phyloP scores from a whole-genome alignment of 2,888 invertebrate genomes.

The Bibio marci region DNA sequence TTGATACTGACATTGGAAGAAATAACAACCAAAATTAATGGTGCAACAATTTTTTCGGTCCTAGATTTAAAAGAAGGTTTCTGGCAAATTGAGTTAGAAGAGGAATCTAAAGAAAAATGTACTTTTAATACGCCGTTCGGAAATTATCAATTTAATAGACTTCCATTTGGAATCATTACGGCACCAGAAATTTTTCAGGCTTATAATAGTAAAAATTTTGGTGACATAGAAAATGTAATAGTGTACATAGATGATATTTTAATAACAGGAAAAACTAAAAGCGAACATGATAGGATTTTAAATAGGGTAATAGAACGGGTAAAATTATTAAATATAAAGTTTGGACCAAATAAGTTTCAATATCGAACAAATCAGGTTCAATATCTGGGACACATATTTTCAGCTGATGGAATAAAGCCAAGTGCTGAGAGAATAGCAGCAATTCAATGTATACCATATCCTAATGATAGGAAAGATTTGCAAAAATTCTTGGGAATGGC shows the following conservation, averaged over 20 bases:
- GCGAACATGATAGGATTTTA: conserved; percentile 10
- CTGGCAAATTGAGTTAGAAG: conserved; percentile 9
- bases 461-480: conserved; percentile 7
- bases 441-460: conserved; percentile 7
- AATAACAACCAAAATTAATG: conserved; percentile 9
- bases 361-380: conserved; percentile 12
- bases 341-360: conserved; percentile 15
- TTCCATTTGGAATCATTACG: conserved; percentile 19
- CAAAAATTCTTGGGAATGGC: conserved; percentile 9
- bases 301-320: conserved; percentile 8
- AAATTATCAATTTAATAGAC: conserved; percentile 14
- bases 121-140: background rate
- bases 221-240: conserved; percentile 17
- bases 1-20: conserved; percentile 13
- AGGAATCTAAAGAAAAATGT: conserved; percentile 18
- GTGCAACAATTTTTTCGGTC: conserved; percentile 12
- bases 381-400: conserved; percentile 15
- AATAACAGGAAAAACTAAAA: conserved; percentile 11
- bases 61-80: conserved; percentile 13
- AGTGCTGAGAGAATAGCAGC: conserved; percentile 11
- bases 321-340: conserved; percentile 9
- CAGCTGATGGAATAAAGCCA: conserved; percentile 9
- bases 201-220: conserved; percentile 16
- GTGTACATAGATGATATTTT: conserved; percentile 21
- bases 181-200: conserved; percentile 20